These are phyloP conservation scores for Xyliphius kryptos DNA, from an alignment of 2,113 vertebrate species.

Conservation along the genomic window DNA sequence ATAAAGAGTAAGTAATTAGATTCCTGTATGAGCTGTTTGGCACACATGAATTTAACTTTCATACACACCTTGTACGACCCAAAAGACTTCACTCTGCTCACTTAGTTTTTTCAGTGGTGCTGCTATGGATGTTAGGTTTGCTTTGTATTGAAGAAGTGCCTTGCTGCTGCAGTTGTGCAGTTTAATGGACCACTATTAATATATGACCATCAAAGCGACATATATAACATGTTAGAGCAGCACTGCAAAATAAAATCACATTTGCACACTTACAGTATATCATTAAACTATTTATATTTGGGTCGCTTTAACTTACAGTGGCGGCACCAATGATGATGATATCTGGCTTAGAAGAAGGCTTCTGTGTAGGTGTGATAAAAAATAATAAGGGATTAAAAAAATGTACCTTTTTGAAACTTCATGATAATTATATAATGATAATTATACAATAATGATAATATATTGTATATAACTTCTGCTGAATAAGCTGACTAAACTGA, in stretches of 20 bases:
- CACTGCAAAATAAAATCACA: constrained; percentile 16
- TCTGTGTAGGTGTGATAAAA: constrained; percentile 59
- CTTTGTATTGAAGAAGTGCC: constrained; percentile 81
- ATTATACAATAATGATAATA: too few relatives aligned
- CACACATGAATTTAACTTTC: neutral
- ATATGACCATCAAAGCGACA: constrained; percentile 15
- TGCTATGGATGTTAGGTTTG: constrained; percentile 81
- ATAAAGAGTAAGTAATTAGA: too few relatives aligned
- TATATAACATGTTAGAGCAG: neutral
- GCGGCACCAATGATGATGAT: constrained; percentile 84
- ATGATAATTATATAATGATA: too few relatives aligned
- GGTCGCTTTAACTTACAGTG: constrained; percentile 79
- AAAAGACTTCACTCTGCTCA: constrained; percentile 82
- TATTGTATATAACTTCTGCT: too few relatives aligned
- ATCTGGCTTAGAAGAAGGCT: constrained; percentile 72
- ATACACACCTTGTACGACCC: constrained; percentile 89
- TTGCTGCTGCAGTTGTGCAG: constrained; percentile 83
- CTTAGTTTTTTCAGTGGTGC: constrained; percentile 78
- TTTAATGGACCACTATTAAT: constrained; percentile 92
- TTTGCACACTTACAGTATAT: neutral
- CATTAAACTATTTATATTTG: neutral
- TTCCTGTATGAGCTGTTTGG: too few relatives aligned
- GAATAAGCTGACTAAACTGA: neutral
- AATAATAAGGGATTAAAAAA: too few relatives aligned
- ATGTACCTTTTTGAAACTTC: too few relatives aligned